phyloP scores from a whole-genome alignment of 2,888 invertebrate genomes.

The Stenodera caucasica region DNA sequence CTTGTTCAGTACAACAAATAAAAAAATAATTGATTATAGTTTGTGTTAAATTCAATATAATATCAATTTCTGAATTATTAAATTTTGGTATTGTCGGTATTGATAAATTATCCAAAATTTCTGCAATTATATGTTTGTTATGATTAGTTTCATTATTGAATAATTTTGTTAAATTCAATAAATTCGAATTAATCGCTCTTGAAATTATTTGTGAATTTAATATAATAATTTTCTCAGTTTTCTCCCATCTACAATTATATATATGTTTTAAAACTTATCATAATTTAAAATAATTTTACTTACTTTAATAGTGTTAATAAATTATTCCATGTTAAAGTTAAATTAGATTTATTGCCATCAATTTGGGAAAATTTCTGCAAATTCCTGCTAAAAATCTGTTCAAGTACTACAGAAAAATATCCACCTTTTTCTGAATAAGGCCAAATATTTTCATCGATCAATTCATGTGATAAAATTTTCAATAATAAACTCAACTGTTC shows the following conservation, averaged over 20 bases:
- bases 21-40: conserved; percentile 78
- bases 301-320: conserved; percentile 47
- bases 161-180: conserved; percentile 55
- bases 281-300: conserved; percentile 19
- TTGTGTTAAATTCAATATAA: conserved; percentile 68
- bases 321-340: conserved; percentile 51
- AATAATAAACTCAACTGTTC: conserved; percentile 65
- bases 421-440: conserved; percentile 54
- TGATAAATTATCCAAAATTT: conserved; percentile 68
- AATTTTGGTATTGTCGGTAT: conserved; percentile 57
- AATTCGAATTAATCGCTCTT: conserved; percentile 56
- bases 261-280: not conserved
- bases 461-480: conserved; percentile 64
- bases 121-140: conserved; percentile 60
- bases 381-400: conserved; percentile 48
- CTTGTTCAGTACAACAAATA: conserved; percentile 68
- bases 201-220: conserved; percentile 56
- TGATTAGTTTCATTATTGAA: conserved; percentile 52
- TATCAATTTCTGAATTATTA: conserved; percentile 65
- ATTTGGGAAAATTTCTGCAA: conserved; percentile 40
- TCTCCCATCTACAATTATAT: conserved; percentile 63
- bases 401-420: conserved; percentile 54
- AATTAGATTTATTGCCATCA: conserved; percentile 41
- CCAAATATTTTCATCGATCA: conserved; percentile 49
- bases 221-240: conserved; percentile 53